Percentiles rank a stretch among this genome's conserved stretches.
These are phyloP conservation scores for Pterophyllum scalare DNA, from an alignment of 2,113 vertebrate genomes.

Conservation along the genomic window DNA sequence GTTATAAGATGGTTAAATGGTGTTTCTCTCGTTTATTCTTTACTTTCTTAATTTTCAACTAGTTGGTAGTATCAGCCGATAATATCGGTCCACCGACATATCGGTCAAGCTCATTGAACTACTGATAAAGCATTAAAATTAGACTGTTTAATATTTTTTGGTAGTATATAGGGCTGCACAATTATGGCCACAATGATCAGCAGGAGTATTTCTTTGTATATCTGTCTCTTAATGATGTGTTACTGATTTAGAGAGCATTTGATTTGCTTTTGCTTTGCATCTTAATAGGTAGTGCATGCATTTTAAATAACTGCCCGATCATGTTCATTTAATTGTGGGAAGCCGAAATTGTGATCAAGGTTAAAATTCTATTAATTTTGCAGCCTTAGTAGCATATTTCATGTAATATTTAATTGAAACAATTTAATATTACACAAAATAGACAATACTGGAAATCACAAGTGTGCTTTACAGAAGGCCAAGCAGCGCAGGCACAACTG, in stretches of 20 bases:
- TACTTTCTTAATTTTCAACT: neutral
- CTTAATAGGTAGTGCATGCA: neutral
- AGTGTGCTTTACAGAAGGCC: neutral
- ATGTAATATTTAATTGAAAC: neutral
- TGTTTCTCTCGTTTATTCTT: neutral
- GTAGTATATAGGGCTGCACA: too few relatives aligned
- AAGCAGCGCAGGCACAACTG: slow-evolving; percentile 37
- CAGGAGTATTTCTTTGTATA: neutral
- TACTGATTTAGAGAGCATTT: neutral
- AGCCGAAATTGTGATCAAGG: neutral
- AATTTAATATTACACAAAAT: neutral
- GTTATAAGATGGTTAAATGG: neutral
- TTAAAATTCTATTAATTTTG: neutral
- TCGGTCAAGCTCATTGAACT: neutral
- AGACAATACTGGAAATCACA: neutral
- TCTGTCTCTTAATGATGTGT: neutral
- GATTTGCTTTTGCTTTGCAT: neutral
- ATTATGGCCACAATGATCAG: too few relatives aligned
- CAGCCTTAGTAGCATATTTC: neutral
- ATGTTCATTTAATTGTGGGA: neutral
- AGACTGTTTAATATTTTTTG: neutral
- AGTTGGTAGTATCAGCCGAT: neutral
- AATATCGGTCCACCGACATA: neutral
- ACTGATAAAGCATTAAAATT: neutral
- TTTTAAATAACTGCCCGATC: neutral